Conservation (phyloP, 2,113 vertebrate species). For the Peromyscus leucopus region DNA sequence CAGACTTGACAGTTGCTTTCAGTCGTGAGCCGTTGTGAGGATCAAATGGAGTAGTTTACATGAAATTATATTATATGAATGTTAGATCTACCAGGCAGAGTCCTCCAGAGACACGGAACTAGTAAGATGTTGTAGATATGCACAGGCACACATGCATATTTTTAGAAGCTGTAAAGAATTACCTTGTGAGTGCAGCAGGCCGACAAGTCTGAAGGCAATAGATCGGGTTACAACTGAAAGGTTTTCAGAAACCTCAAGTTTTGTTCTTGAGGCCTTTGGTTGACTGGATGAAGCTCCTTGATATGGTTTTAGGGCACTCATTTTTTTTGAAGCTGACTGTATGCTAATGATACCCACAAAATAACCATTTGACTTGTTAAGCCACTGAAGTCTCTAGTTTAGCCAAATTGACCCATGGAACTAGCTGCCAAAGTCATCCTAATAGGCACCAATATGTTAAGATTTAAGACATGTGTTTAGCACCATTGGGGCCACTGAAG, state of each 20-base stretch:
- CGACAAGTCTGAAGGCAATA: no score
- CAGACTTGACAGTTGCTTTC: background rate
- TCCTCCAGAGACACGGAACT: background rate
- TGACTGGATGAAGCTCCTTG: background rate
- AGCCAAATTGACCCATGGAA: background rate
- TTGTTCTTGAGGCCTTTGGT: background rate
- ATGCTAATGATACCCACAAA: background rate
- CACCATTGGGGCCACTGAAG: background rate
- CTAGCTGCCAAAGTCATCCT: background rate
- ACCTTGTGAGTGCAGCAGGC: no score
- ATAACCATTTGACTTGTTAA: background rate
- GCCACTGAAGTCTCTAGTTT: background rate
- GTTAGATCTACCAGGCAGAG: fast-evolving
- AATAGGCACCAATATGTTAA: background rate
- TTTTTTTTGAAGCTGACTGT: background rate
- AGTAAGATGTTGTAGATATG: background rate
- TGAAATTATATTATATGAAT: fast-evolving
- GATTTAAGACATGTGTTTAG: background rate
- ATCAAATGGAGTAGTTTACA: no score
- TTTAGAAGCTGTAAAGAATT: background rate
- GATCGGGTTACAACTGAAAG: background rate
- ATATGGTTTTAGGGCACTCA: fast-evolving
- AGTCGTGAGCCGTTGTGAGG: background rate
- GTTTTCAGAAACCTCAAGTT: background rate
- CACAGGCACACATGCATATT: background rate